Conservation (phyloP, 2,888 invertebrate genomes). For the Drosophila putrida region DNA sequence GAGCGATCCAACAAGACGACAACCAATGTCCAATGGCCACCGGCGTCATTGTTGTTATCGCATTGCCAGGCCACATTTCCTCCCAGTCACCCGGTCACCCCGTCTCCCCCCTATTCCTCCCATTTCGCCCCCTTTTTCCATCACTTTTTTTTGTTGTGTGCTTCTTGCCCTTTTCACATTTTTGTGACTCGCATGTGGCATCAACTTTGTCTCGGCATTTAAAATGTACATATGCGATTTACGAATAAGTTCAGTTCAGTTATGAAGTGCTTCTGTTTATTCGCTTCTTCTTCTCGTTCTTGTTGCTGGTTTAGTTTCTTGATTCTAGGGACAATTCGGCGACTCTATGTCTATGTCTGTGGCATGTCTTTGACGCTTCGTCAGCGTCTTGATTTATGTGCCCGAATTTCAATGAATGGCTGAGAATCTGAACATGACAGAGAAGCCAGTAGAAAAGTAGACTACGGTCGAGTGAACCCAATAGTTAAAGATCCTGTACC, state of each 20-base stretch:
- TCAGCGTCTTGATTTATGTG: conserved; percentile 72
- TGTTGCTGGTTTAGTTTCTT: not conserved
- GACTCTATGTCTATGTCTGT: conserved; percentile 42
- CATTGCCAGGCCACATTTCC: conserved; percentile 24
- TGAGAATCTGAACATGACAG: too few species aligned
- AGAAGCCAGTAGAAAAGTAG: too few species aligned
- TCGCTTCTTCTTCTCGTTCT: not conserved
- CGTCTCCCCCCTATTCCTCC: not conserved
- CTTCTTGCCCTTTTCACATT: not conserved
- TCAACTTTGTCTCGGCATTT: conserved; percentile 54
- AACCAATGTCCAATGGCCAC: conserved; percentile 51
- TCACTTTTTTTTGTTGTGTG: too few species aligned
- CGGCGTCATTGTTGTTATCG: conserved; percentile 56
- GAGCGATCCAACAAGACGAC: conserved; percentile 74
- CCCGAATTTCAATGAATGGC: conserved; percentile 31
- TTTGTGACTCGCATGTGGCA: conserved; percentile 34
- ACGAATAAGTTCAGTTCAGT: conserved; percentile 41
- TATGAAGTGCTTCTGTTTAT: conserved; percentile 42
- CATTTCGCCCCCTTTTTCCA: not conserved
- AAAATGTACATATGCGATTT: conserved; percentile 56
- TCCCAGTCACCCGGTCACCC: not conserved
- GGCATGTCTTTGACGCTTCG: conserved; percentile 68
- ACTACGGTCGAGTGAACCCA: too few species aligned
- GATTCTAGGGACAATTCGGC: conserved; percentile 32
- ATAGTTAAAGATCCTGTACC: too few species aligned